These are phyloP conservation scores for Bathybates hornii DNA, from an alignment of 2,113 vertebrate genomes.

Conservation along the genomic window DNA sequence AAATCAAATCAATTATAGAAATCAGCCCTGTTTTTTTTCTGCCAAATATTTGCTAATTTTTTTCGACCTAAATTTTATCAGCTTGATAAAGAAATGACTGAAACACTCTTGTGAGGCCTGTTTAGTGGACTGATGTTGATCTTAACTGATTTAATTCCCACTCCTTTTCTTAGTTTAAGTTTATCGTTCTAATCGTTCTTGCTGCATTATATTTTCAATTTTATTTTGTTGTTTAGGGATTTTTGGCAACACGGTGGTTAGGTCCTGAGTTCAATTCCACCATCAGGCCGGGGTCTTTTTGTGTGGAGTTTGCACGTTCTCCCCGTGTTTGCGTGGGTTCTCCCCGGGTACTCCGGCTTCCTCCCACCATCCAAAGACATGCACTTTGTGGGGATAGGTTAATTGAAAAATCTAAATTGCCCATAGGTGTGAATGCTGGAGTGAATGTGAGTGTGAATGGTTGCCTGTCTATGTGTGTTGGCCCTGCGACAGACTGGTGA, in stretches of 20 bases:
- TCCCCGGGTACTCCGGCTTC: accelerated
- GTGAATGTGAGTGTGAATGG: accelerated
- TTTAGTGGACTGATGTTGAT: neutral
- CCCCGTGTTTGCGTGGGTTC: accelerated
- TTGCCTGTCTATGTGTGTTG: accelerated
- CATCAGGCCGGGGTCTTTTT: accelerated
- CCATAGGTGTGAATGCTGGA: no score
- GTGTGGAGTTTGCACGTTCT: neutral
- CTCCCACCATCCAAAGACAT: neutral
- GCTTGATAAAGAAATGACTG: neutral
- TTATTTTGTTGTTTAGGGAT: neutral
- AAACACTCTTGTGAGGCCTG: neutral
- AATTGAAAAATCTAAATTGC: neutral
- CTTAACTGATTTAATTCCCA: accelerated
- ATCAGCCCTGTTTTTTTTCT: neutral
- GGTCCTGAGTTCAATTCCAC: neutral
- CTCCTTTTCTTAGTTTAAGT: neutral
- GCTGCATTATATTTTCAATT: neutral
- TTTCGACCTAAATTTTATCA: neutral
- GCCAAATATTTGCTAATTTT: neutral
- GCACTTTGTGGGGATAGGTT: neutral
- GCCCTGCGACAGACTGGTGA: accelerated
- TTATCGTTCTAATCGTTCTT: accelerated
- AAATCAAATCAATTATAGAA: accelerated
- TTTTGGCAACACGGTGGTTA: neutral